Percentiles rank a stretch among this genome's conserved stretches.
Conservation (phyloP, 1,140 invertebrate genomes). For the Mamestra configurata region DNA sequence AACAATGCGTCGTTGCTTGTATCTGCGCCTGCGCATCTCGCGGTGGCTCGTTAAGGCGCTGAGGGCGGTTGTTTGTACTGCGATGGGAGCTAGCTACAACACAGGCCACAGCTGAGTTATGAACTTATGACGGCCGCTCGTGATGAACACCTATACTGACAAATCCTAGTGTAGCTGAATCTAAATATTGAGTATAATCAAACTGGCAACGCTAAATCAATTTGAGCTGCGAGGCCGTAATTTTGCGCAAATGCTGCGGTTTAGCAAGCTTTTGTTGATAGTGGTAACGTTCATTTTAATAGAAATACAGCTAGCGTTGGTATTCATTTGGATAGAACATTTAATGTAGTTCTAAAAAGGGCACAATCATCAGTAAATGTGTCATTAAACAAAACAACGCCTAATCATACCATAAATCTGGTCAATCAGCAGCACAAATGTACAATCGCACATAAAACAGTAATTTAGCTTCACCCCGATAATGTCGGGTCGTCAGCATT, state of each 20-base stretch:
- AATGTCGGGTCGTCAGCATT: conserved; percentile 82
- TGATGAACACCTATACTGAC: conserved; percentile 67
- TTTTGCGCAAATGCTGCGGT: conserved; percentile 29
- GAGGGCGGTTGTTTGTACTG: conserved; percentile 74
- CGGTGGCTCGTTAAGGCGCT: conserved; percentile 78
- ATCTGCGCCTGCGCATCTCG: conserved; percentile 76
- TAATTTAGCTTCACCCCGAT: conserved; percentile 78
- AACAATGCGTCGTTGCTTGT: conserved; percentile 82
- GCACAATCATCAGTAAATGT: background rate
- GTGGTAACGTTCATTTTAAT: background rate
- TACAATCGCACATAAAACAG: conserved; percentile 65
- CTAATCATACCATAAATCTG: conserved; percentile 31
- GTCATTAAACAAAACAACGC: background rate
- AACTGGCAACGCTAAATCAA: conserved; percentile 23
- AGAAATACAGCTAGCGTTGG: background rate
- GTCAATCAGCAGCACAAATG: conserved; percentile 54
- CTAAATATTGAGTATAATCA: conserved; percentile 38
- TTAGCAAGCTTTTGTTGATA: conserved; percentile 4
- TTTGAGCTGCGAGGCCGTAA: conserved; percentile 14
- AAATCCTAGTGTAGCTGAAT: conserved; percentile 39
- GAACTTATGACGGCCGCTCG: conserved; percentile 59
- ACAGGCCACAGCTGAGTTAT: conserved; percentile 56
- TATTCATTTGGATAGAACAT: background rate
- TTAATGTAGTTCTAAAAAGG: background rate
- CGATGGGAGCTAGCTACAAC: conserved; percentile 68